Evolutionary conservation across 2,113 vertebrate species (phyloP).

Genomic region (Pterocles gutturalis): DNA sequence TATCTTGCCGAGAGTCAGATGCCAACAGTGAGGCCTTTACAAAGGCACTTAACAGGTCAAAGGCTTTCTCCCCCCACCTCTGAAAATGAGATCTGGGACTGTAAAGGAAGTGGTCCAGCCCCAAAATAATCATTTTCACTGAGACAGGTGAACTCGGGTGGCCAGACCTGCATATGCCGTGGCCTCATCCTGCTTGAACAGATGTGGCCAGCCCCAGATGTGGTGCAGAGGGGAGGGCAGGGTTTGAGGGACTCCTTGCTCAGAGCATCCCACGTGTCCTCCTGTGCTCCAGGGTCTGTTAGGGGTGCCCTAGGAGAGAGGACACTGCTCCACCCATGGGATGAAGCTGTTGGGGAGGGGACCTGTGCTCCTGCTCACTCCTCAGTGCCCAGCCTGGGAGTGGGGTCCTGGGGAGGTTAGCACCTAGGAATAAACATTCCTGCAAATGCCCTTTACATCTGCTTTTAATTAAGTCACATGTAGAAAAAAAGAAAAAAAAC

Average conservation of each 20-base stretch:
- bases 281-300: neutral
- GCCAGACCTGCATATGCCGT: rapidly evolving
- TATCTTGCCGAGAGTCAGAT: neutral
- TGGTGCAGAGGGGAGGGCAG: neutral
- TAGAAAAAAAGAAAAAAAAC: neutral
- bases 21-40: neutral
- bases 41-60: neutral
- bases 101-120: neutral
- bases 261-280: rapidly evolving
- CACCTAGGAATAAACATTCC: neutral
- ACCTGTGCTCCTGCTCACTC: neutral
- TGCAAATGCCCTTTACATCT: neutral
- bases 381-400: rapidly evolving
- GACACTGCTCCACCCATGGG: neutral
- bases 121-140: neutral
- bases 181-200: neutral
- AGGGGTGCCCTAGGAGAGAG: neutral
- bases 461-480: neutral
- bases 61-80: neutral
- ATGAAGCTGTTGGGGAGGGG: neutral
- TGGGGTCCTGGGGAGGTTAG: neutral
- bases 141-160: neutral
- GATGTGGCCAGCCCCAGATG: neutral
- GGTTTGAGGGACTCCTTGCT: neutral
- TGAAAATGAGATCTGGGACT: neutral